A percentile compares a stretch with the other conserved stretches of the same genome.
These are phyloP conservation scores for Lethrus apterus DNA, from an alignment of 1,140 invertebrate genomes.

Conservation along the genomic window DNA sequence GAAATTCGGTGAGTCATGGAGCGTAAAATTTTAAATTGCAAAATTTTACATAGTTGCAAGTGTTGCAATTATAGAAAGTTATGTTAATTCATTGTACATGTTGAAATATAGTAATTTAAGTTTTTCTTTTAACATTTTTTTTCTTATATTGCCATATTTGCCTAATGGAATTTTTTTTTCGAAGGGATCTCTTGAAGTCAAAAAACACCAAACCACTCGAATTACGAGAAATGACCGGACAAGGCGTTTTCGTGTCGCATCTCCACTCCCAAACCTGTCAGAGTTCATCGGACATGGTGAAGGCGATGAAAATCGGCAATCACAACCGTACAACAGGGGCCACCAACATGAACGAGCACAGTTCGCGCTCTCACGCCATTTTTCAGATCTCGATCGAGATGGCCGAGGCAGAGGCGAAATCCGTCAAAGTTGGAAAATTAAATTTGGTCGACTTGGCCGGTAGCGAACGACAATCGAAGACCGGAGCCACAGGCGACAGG, in stretches of 20 bases:
- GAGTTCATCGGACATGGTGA: slow-evolving; percentile 82
- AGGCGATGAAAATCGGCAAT: slow-evolving; percentile 85
- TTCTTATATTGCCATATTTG: too few relatives aligned
- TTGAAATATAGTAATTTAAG: too few relatives aligned
- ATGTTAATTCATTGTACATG: too few relatives aligned
- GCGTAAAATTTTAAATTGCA: neutral
- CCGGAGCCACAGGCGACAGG: slow-evolving; percentile 80
- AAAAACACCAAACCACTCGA: slow-evolving; percentile 67
- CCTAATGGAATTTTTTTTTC: too few relatives aligned
- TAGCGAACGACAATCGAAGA: slow-evolving; percentile 89
- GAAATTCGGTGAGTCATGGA: slow-evolving; percentile 53
- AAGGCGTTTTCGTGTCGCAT: slow-evolving; percentile 90
- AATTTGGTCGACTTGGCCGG: slow-evolving; percentile 71
- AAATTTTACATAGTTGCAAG: too few relatives aligned
- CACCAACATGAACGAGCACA: slow-evolving; percentile 99
- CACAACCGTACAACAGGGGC: slow-evolving; percentile 82
- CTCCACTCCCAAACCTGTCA: slow-evolving; percentile 86
- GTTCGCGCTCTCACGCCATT: slow-evolving; percentile 95
- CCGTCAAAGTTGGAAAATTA: slow-evolving; percentile 60
- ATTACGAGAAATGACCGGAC: slow-evolving; percentile 60
- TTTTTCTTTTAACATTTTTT: too few relatives aligned
- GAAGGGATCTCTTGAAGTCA: slow-evolving; percentile 80
- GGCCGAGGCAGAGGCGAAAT: slow-evolving; percentile 61
- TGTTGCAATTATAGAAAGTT: too few relatives aligned
- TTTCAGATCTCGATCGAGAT: slow-evolving; percentile 98